phyloP scores from a whole-genome alignment of 2,113 vertebrate genomes.

The Xenopus borealis region DNA sequence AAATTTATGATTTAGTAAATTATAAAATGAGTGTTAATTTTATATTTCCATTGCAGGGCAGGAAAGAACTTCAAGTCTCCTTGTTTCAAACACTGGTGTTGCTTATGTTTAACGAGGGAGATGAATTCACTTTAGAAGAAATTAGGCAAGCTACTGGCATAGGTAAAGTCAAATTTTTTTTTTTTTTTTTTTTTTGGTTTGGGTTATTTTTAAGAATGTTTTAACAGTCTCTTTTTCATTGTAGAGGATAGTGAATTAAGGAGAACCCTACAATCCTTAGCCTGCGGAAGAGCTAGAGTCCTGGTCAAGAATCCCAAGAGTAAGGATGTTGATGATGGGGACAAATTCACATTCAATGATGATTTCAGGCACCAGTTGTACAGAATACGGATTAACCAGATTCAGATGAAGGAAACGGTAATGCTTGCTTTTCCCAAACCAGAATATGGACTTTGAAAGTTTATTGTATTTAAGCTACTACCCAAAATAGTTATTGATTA shows the following conservation, averaged over 20 bases:
- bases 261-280: constrained; percentile 91
- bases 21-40: too few relatives aligned
- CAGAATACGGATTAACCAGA: constrained; percentile 99
- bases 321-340: constrained; percentile 97
- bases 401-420: constrained; percentile 99
- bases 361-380: constrained; percentile 98
- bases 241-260: constrained; percentile 95
- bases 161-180: constrained; percentile 67
- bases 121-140: constrained; percentile 96
- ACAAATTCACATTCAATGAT: constrained; percentile 96
- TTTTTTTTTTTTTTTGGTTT: background rate
- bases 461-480: too few relatives aligned
- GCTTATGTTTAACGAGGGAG: constrained; percentile 98
- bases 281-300: constrained; percentile 95
- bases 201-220: background rate
- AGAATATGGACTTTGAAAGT: too few relatives aligned
- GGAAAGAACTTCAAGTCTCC: constrained; percentile 96
- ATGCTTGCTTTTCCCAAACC: background rate
- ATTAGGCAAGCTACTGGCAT: constrained; percentile 97
- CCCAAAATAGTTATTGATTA: too few relatives aligned
- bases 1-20: too few relatives aligned
- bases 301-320: constrained; percentile 92
- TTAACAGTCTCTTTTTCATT: constrained; percentile 46
- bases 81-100: constrained; percentile 97
- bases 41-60: constrained; percentile 68